Conservation (phyloP, 2,113 vertebrate species). For the Tragulus kanchil region DNA sequence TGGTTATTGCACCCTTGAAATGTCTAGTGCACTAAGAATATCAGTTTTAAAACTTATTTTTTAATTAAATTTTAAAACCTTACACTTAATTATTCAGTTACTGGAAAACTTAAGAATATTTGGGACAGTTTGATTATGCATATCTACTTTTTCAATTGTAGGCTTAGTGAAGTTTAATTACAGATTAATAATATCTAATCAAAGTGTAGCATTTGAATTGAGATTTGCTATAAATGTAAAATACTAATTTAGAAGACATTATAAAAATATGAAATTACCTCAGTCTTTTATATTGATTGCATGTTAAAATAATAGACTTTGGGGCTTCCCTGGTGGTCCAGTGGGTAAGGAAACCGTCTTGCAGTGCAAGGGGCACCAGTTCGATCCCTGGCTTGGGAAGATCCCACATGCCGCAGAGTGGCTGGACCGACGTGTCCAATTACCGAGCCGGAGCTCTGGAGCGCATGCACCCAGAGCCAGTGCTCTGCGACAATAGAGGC, state of each 20-base stretch:
- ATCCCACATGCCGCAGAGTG: too few relatives aligned
- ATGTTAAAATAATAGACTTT: slow-evolving; percentile 7
- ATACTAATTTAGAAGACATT: not conserved
- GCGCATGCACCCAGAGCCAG: too few relatives aligned
- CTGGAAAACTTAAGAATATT: not conserved
- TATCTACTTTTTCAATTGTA: not conserved
- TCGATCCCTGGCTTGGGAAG: too few relatives aligned
- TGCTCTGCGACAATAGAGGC: too few relatives aligned
- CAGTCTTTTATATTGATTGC: not conserved
- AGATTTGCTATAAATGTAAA: not conserved
- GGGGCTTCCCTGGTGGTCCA: too few relatives aligned
- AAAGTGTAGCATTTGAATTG: not conserved
- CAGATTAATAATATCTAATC: too few relatives aligned
- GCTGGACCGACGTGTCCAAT: too few relatives aligned
- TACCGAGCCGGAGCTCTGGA: too few relatives aligned
- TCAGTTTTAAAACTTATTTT: not conserved
- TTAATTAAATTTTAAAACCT: slow-evolving; percentile 1
- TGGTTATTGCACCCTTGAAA: not conserved
- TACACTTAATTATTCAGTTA: not conserved
- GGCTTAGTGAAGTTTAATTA: not conserved
- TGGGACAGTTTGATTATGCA: not conserved
- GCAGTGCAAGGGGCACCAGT: too few relatives aligned
- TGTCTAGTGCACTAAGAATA: not conserved
- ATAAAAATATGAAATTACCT: not conserved
- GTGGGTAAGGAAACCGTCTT: too few relatives aligned